Base-by-base conservation (phyloP, 2,888 invertebrate genomes). In the Orchestes rusci region DNA sequence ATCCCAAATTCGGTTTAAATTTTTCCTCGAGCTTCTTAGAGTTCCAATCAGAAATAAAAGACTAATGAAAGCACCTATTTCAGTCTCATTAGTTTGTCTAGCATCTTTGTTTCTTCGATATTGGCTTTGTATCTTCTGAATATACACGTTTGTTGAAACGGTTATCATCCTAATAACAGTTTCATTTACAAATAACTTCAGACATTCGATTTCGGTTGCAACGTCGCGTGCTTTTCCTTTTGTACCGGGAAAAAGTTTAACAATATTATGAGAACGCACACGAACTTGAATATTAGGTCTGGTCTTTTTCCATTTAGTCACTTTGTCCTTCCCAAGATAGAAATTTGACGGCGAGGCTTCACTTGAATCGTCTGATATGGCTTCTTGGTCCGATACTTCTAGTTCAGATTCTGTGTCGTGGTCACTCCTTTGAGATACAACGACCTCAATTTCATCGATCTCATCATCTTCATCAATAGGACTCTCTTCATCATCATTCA, bases 1-100 rank as follows among this genome's bases (percentile, higher is more conserved):
- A 36, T 55, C 52, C 51, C 54, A 51, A 16, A 55, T 28, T 44
- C 51, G 40, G 17, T 39, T 18, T 8, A 42, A 8, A 43, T 55
- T 54, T 48, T 51, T 53, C 38, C 50, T 39, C 18, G 50, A 50
- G 16, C 23, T 28, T 33, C 39, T 23, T 15, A 44, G 5, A 15
- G 29, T n/a, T 27, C 27, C 39, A 33, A 44, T 39, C 16, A 33
- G 17, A 44, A 16, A 44, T 16, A 28, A 29, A 33, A 44, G 12
- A 16, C 34, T 30, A n/a, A 42, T 20, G 28, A 48, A 23, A n/a
- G 39, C 39, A 15, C 38, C 19, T 7, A 42, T 31, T 39, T 38
- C 42, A 41, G 16, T 29, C 15, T 12, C 37, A 41, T 48, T 41
- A n/a, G 38, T 48, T n/a, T 20, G 15, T 28, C 44, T 44, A 13